Base-by-base conservation (phyloP, 2,888 invertebrate species). In the Troides oblongomaculatus region DNA sequence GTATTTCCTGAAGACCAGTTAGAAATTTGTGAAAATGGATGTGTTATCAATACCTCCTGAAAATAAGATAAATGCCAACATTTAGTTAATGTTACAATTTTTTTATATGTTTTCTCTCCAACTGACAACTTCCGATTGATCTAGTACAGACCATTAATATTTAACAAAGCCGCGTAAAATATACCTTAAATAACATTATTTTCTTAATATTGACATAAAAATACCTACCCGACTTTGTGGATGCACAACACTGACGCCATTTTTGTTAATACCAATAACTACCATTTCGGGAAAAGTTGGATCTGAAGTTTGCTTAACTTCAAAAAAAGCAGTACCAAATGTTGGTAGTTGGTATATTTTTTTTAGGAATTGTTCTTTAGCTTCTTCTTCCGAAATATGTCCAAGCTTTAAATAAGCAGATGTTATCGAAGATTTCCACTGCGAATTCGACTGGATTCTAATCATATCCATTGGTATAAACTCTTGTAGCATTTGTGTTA, bases 1-100 rank as follows among this genome's bases (percentile, higher is more conserved):
- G 97, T 98, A 84, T 98, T 98, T 17, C 98, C 98, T 12, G 97
- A 97, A 60, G 97, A 98, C 98, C 99, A 99, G 84, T 98, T 98
- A 65, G 97, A 97, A 72, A 99, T 94, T 79, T 97, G 96, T 1
- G 96, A 96, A 88, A 97, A 99, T 36, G 96, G 96, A 87, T 98
- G 96, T 18, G 96, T 96, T 6, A 95, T 95, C 74, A 98, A 89
- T 69, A 97, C 94, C 77, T 97, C 96, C 96, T 97, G 83, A 62
- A 85, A 85, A 70, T 66, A 73, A 73, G 21, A 12, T 12, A 43
- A 7, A 12, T 8, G 12, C 43, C 10, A 7, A 43, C 1, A 43
- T 43, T 43, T 8, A 43, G 43, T 43, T 43, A 2, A 43, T 12
- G 12, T 58, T 23, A 12, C 23, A 58, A 58, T 23, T n/a, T 53